Evolutionary conservation across 2,113 vertebrate genomes (phyloP), one percentile per base, ranked within the genome.

Genomic region (Triplophysa dalaica): DNA sequence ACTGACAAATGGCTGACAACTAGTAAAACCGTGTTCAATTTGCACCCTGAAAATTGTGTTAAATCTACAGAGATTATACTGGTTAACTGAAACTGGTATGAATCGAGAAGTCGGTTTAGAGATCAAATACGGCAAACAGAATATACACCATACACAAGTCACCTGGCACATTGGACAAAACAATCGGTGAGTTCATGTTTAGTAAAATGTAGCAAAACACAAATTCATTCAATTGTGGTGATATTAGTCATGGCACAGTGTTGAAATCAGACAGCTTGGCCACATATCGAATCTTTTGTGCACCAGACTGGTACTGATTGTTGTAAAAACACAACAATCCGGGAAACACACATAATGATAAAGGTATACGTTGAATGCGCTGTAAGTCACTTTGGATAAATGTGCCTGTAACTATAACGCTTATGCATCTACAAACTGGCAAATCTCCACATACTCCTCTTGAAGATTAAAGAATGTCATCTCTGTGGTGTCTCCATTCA

Each of bases 171-270:
- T 62, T 14, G n/a, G n/a, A n/a, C n/a, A n/a, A n/a, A n/a, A n/a
- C n/a, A n/a, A n/a, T n/a, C n/a, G n/a, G 58, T 12, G 45, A 48
- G 45, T 60, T 2, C 24, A 12, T 62, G 21, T 10, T 24, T 13
- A 61, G 33, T 9, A 22, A 72, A 16, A 19, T 29, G 8, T 4
- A 54, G 26, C 11, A 52, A 50, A 70, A 54, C 26, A 24, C 33
- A 43, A 29, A 61, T 60, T 61, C 56, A 22, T 60, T 61, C 8
- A 33, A 43, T 29, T 29, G 26, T 17, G 54, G 33, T 41, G 22
- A 72, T 80, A 80, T 72, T 80, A 77, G 63, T 70, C 41, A 70
- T 65, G 38, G 50, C 22, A 73, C 50, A 73, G 69, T 66, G 69
- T 17, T 76, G 13, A n/a, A 60, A 13, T 16, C n/a, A 52, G 65